phyloP scores from a whole-genome alignment of 2,797 vertebrate species.

The Gymnothorax javanicus region DNA sequence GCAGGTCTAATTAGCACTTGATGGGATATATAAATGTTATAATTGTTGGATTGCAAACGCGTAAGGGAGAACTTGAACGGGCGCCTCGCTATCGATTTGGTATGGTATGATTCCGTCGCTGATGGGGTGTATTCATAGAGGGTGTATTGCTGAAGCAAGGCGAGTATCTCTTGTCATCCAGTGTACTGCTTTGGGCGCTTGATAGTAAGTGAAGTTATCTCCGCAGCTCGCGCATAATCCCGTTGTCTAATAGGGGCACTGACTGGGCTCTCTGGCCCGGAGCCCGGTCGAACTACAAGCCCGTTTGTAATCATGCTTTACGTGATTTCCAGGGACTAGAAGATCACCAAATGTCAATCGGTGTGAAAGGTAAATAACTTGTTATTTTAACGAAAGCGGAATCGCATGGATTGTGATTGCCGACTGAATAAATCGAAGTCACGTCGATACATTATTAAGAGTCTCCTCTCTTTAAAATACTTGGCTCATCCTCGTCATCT shows the following conservation, averaged over 20 bases:
- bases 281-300: slow-evolving; percentile 1
- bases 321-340: neutral
- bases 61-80: neutral
- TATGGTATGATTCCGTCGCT: slow-evolving; percentile 15
- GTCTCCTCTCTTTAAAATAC: neutral
- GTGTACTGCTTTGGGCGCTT: neutral
- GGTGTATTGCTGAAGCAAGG: slow-evolving; percentile 10
- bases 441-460: neutral
- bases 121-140: neutral
- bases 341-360: neutral
- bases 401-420: neutral
- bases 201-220: neutral
- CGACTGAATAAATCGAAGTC: neutral
- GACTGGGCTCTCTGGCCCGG: slow-evolving; percentile 9
- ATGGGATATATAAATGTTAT: neutral
- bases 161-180: neutral
- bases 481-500: neutral
- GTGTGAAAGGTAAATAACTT: slow-evolving; percentile 27
- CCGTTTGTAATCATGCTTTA: slow-evolving; percentile 12
- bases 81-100: neutral
- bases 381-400: neutral
- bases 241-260: slow-evolving; percentile 17
- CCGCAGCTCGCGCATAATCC: slow-evolving; percentile 13
- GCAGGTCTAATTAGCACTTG: neutral
- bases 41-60: neutral